These are phyloP conservation scores for Leistus spinibarbis DNA, from an alignment of 2,888 invertebrate genomes.

Conservation along the genomic window DNA sequence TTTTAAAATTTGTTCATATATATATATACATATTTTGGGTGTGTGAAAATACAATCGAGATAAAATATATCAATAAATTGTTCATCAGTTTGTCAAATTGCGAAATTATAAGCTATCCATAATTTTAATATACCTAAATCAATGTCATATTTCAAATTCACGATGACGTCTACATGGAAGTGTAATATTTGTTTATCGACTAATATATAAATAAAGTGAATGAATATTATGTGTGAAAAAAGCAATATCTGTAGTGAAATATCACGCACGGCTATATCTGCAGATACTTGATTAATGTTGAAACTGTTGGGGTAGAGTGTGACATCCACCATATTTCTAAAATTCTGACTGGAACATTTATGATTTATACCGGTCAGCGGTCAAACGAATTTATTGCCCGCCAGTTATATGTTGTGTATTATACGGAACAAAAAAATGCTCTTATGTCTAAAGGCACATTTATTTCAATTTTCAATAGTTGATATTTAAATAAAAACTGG, in stretches of 20 bases:
- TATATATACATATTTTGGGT: too few species aligned
- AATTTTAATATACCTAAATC: too few species aligned
- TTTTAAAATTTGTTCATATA: too few species aligned
- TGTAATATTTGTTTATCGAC: not conserved
- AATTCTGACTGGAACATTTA: conserved; percentile 28
- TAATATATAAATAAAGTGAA: not conserved
- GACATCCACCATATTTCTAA: conserved; percentile 26
- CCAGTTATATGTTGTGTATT: conserved; percentile 1
- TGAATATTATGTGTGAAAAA: not conserved
- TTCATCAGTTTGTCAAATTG: too few species aligned
- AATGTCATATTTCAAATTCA: not conserved
- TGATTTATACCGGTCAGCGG: conserved; percentile 25
- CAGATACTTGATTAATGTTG: conserved; percentile 6
- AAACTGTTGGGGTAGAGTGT: not conserved
- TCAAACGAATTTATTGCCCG: conserved; percentile 27
- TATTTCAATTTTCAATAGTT: not conserved
- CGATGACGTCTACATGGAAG: not conserved
- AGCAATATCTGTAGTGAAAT: not conserved
- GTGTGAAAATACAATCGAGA: too few species aligned
- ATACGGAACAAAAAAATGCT: not conserved
- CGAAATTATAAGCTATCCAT: too few species aligned
- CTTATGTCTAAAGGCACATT: not conserved
- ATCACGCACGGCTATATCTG: not conserved
- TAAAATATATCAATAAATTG: too few species aligned
- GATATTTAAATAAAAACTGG: not conserved